These are phyloP conservation scores for Lepidocolaptes lacrymiger DNA, from an alignment of 2,797 vertebrate species.

Conservation along the genomic window DNA sequence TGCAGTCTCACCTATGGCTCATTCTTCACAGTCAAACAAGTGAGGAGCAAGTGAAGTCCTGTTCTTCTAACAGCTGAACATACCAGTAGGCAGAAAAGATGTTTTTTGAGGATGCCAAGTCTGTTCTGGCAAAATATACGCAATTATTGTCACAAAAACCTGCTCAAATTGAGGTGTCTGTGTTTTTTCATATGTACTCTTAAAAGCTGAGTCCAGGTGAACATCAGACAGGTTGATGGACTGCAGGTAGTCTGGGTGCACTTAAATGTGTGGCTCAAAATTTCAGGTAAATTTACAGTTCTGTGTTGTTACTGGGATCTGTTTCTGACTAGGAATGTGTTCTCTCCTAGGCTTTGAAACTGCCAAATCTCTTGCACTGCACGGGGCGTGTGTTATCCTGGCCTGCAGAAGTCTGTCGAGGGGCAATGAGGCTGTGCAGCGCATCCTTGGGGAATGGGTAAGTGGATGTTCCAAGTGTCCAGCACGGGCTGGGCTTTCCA, in stretches of 20 bases:
- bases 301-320: neutral
- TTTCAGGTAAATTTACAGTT: neutral
- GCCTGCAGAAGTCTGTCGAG: slow-evolving; percentile 88
- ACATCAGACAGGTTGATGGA: neutral
- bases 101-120: neutral
- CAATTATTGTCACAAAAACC: neutral
- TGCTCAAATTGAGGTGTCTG: neutral
- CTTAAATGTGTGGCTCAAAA: fast-evolving
- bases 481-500: neutral
- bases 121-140: neutral
- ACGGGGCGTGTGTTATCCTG: slow-evolving; percentile 91
- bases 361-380: slow-evolving; percentile 92
- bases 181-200: neutral
- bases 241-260: neutral
- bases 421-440: slow-evolving; percentile 82
- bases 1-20: neutral
- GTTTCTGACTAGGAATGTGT: neutral
- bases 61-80: neutral
- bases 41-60: neutral
- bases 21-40: neutral
- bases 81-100: neutral
- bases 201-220: neutral
- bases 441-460: slow-evolving; percentile 93
- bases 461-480: slow-evolving; percentile 42
- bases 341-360: slow-evolving; percentile 90